phyloP scores from a whole-genome alignment of 64 coral and sea anemone genomes.

The Actinia tenebrosa region DNA sequence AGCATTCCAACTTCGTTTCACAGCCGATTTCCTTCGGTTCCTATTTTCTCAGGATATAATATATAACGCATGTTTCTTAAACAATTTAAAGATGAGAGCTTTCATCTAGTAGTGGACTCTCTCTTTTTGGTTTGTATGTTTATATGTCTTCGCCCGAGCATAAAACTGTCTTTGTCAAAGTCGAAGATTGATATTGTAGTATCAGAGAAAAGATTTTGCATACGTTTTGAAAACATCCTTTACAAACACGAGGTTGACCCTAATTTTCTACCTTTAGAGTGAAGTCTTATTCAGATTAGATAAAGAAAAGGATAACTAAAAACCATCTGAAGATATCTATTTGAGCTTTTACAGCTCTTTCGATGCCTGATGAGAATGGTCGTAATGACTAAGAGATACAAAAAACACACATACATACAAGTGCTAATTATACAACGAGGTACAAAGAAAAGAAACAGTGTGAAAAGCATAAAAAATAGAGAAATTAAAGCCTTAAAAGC shows the following conservation, averaged over 20 bases:
- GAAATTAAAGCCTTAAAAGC: slow-evolving; percentile 13
- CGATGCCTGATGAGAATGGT: not conserved
- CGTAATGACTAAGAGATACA: not conserved
- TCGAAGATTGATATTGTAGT: not conserved
- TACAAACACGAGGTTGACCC: not conserved
- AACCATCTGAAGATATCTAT: not conserved
- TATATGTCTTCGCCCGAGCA: not conserved
- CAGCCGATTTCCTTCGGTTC: not conserved
- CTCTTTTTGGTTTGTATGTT: not conserved
- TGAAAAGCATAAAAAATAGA: not conserved
- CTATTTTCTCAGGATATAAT: not conserved
- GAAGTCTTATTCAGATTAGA: not conserved
- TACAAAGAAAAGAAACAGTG: not conserved
- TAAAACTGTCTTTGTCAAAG: not conserved
- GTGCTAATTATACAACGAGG: not conserved
- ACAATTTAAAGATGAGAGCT: too few relatives aligned
- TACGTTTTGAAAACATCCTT: not conserved
- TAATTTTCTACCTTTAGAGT: not conserved
- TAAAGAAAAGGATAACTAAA: not conserved
- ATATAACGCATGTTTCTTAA: too few relatives aligned
- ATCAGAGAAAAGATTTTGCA: not conserved
- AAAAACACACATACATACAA: not conserved
- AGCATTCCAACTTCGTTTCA: not conserved
- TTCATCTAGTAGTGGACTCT: not conserved
- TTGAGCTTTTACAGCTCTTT: not conserved